These are phyloP conservation scores for Trematomus loennbergii DNA, from an alignment of 2,113 vertebrate species.

Conservation along the genomic window DNA sequence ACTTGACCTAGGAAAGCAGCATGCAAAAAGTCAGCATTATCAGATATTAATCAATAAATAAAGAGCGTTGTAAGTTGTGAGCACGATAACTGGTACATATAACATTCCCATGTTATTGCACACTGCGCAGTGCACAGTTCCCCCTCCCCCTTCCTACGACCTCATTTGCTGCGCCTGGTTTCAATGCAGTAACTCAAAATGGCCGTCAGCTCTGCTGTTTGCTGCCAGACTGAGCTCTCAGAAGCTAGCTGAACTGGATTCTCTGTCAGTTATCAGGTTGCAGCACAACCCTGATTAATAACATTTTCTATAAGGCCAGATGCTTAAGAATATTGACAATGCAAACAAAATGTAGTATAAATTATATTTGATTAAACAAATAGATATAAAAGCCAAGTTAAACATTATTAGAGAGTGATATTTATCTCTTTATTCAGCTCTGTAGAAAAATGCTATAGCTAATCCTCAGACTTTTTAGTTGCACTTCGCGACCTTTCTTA, in stretches of 20 bases:
- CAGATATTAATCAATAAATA: conserved; percentile 2
- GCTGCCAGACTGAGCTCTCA: conserved; percentile 54
- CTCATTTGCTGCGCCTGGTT: conserved; percentile 69
- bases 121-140: conserved; percentile 53
- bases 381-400: not conserved
- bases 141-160: conserved; percentile 58
- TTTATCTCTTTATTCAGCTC: not conserved
- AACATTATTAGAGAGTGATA: too few relatives aligned
- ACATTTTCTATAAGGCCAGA: conserved; percentile 19
- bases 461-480: not conserved
- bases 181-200: conserved; percentile 78
- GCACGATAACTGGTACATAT: conserved; percentile 41
- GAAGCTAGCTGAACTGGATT: conserved; percentile 69
- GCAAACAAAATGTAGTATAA: not conserved
- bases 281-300: conserved; percentile 26
- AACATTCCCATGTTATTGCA: conserved; percentile 75
- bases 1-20: not conserved
- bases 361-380: not conserved
- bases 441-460: conserved; percentile 1
- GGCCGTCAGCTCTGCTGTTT: conserved; percentile 71
- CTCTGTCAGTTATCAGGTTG: conserved; percentile 41
- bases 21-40: not conserved
- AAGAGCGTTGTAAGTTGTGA: conserved; percentile 25
- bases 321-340: conserved; percentile 3
- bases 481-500: not conserved